Base-by-base conservation (phyloP, 2,797 vertebrate genomes). In the Oophaga sylvatica region DNA sequence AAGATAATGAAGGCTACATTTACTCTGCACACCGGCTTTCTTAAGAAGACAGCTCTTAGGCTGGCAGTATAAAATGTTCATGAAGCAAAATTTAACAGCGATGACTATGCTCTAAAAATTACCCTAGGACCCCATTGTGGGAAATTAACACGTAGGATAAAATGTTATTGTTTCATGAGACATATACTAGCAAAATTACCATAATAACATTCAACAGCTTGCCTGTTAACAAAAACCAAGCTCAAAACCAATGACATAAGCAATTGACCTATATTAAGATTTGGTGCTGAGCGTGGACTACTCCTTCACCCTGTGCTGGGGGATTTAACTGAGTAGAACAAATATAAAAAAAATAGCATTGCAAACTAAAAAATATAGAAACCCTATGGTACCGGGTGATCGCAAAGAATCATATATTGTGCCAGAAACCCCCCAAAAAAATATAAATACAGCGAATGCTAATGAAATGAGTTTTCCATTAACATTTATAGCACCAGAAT, bases 371-470 rank as follows among this genome's bases (percentile, higher is more conserved):
- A 60, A 17, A 16, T 22, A 75, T 20, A 73, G 1, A 20, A 73
- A 71, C 68, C 70, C 9, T 53, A 76, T n/a, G 20, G 48, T 48
- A 35, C n/a, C 17, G 62, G 62, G 29, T 22, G 29, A 62, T 63
- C 29, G 31, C 16, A 79, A 41, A 80, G 17, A 80, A 63, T 56
- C 84, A 86, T 10, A 0, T 68, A 71, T 4, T 90, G 89, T 90
- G 78, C 88, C 81, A 78, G 20, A 57, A 84, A 90, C 35, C 70
- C 48, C 84, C 65, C 89, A 90, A 87, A 87, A 35, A 0, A 88
- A 89, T 93, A 94, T 92, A 94, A 94, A 93, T 92, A 87, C 85
- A 91, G 92, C 88, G 79, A 90, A 90, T 82, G 82, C 68, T 90
- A 91, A 90, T 71, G 86, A 83, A 53, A 41, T 87, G 88, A 79